These are phyloP conservation scores for Lepidocyrtoides sp. DNA, from an alignment of 2,888 invertebrate genomes.

Conservation along the genomic window DNA sequence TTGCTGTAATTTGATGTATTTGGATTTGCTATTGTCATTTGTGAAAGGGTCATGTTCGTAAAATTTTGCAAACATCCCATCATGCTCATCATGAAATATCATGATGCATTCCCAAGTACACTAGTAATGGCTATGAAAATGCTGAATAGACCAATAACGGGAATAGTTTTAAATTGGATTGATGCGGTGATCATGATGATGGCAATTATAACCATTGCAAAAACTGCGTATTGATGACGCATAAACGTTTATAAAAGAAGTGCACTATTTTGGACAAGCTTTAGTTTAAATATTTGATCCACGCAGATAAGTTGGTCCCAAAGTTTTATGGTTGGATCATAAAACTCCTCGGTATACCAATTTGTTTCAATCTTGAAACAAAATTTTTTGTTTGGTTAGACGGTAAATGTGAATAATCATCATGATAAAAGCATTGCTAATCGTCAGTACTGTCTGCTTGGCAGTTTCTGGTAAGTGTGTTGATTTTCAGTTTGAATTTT, in stretches of 20 bases:
- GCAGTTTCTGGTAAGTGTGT: slow-evolving; percentile 29
- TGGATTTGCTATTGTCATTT: too few species aligned
- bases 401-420: not conserved
- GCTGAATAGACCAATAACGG: not conserved
- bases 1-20: too few species aligned
- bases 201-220: not conserved
- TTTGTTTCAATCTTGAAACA: not conserved
- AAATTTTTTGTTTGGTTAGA: not conserved
- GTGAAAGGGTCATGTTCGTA: too few species aligned
- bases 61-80: too few species aligned
- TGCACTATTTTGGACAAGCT: not conserved
- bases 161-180: not conserved
- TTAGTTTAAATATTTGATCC: not conserved
- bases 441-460: not conserved
- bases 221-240: not conserved
- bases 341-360: not conserved
- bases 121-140: too few species aligned
- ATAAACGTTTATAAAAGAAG: not conserved
- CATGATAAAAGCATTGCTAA: slow-evolving; percentile 27
- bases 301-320: not conserved
- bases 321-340: not conserved
- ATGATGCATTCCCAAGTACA: too few species aligned
- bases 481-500: not conserved
- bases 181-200: not conserved
- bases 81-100: too few species aligned